Evolutionary conservation across 2,797 vertebrate species (phyloP).

Genomic region (Lepilemur ruficaudatus): DNA sequence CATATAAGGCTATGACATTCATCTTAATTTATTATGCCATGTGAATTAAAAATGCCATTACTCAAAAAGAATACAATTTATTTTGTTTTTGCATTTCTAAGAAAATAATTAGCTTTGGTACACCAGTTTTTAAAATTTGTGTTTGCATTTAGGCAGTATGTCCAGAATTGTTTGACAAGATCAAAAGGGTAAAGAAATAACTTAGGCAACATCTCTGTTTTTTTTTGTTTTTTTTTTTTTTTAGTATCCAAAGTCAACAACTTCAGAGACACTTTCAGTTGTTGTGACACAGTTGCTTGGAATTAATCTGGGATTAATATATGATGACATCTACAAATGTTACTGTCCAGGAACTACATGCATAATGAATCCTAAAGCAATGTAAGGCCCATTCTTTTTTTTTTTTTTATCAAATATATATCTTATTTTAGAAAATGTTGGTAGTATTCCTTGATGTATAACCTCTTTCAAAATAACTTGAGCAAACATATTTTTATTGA

Average conservation of each 20-base stretch:
- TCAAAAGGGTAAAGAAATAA: not conserved
- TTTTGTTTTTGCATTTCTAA: not conserved
- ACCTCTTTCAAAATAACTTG: not conserved
- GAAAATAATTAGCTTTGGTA: not conserved
- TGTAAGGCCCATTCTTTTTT: slow-evolving; percentile 80
- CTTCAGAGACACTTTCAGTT: slow-evolving; percentile 84
- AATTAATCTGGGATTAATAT: slow-evolving; percentile 90
- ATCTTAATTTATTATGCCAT: no score
- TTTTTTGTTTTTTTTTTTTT: not conserved
- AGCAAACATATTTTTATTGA: not conserved
- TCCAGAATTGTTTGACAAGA: not conserved
- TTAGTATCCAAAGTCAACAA: slow-evolving; percentile 63
- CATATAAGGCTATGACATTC: no score
- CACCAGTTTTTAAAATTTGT: not conserved
- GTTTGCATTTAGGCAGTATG: not conserved
- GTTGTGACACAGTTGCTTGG: slow-evolving; percentile 90
- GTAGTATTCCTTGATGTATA: not conserved
- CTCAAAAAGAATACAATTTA: not conserved
- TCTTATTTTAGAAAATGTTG: not conserved
- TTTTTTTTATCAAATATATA: not conserved
- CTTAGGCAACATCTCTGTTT: not conserved
- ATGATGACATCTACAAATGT: slow-evolving; percentile 86
- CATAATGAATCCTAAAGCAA: slow-evolving; percentile 89
- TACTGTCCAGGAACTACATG: slow-evolving; percentile 82
- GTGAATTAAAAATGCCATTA: no score